A percentile compares a stretch with the other conserved stretches of the same genome.
Evolutionary conservation across 2,888 invertebrate species (phyloP).

Genomic region (Gryllus longicercus): DNA sequence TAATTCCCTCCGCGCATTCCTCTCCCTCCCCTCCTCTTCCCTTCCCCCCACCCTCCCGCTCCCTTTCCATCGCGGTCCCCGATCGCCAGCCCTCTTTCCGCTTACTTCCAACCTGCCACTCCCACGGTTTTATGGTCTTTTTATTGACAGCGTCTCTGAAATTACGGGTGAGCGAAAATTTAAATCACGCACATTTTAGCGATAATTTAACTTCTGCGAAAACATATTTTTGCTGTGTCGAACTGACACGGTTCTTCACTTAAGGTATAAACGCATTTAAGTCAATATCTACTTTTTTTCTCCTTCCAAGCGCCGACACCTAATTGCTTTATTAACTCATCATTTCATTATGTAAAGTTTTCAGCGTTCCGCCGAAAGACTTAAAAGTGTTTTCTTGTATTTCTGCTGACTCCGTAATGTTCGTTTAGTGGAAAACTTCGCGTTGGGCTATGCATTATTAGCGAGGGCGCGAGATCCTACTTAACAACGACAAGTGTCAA

Average conservation of each 20-base stretch:
- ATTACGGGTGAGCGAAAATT: neutral
- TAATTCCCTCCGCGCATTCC: no score
- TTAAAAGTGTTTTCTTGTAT: constrained; percentile 17
- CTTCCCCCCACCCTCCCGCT: no score
- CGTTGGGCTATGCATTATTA: neutral
- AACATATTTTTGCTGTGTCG: neutral
- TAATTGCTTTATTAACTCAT: constrained; percentile 17
- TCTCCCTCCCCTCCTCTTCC: no score
- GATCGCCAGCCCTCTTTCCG: neutral
- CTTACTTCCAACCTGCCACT: neutral
- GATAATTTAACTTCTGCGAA: constrained; percentile 17
- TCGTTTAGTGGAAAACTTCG: neutral
- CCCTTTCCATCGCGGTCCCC: no score
- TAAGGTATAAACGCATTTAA: constrained; percentile 17
- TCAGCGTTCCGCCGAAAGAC: neutral
- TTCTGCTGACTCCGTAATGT: constrained; percentile 1
- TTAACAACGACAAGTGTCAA: neutral
- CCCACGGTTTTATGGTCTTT: neutral
- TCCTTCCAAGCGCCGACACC: neutral
- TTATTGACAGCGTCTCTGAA: neutral
- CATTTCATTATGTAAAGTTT: constrained; percentile 17
- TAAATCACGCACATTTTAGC: constrained; percentile 1
- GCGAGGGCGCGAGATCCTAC: neutral
- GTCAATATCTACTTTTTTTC: neutral
- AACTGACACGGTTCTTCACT: constrained; percentile 17